Evolutionary conservation across 2,797 vertebrate genomes (phyloP), one percentile per base, ranked within the genome.

Genomic region (Macroramphosus scolopax): DNA sequence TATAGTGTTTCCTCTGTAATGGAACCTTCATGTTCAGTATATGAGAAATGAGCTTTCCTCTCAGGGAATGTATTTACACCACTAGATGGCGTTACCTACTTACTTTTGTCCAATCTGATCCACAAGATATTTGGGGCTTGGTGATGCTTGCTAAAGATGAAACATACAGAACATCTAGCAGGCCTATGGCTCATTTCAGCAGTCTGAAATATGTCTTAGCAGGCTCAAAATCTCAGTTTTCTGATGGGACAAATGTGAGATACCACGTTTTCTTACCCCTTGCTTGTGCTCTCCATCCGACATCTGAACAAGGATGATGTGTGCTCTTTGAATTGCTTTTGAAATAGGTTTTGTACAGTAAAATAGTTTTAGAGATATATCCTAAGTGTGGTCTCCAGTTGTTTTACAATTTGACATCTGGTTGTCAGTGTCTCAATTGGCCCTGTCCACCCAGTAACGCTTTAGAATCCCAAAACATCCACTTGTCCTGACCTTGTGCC

Each of bases 21-120:
- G 17, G 10, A 3, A 40, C 28, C 14, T 31, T 0, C 20, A 1
- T 24, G 30, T 17, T 41, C 6, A 31, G 14, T n/a, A 8, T n/a
- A 18, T 16, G n/a, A 8, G 35, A 43, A 18, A 32, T n/a, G 0
- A 3, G n/a, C n/a, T 26, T 24, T 44, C 6, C 14, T 35, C 12
- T 51, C 4, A 8, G 17, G 24, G 1, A 50, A 11, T 25, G 18
- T 16, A 41, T 20, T 28, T 44, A 9, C 9, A 56, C 73, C 86
- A 80, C 60, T 66, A 87, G 88, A 58, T 68, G 83, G 76, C 60
- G 45, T 15, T 2, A 40, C 16, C 72, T 45, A 32, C 52, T 56
- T 44, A 44, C 37, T 52, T 63, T 56, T 34, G 18, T 16, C 25
- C 7, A 29, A 48, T 18, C 8, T 44, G n/a, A n/a, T n/a, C n/a